A percentile compares a stretch with the other conserved stretches of the same genome.
Conservation (phyloP, 37 sponge, comb jelly and placozoan genomes). For the Tethya wilhelma region DNA sequence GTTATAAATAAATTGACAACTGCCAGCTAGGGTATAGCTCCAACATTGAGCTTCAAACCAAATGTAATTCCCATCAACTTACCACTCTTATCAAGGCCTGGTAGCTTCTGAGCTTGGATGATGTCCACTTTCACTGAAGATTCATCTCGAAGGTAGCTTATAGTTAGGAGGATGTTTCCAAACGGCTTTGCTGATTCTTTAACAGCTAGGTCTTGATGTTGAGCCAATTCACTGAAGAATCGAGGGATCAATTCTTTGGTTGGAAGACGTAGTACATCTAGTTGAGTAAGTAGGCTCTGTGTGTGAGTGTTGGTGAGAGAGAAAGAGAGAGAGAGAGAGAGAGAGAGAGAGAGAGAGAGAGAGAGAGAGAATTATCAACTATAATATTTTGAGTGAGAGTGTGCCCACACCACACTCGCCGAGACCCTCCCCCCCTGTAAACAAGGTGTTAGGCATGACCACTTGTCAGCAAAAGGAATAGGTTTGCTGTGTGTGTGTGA, state of each 20-base stretch:
- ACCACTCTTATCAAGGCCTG: slow-evolving; percentile 51
- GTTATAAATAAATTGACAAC: not conserved
- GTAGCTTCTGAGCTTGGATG: slow-evolving; percentile 19
- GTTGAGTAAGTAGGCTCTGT: slow-evolving; percentile 7
- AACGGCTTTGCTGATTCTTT: not conserved
- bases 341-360: not conserved
- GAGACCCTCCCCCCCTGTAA: no score
- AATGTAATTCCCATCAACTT: not conserved
- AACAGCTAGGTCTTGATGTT: not conserved
- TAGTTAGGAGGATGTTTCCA: slow-evolving; percentile 31
- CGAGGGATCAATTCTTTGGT: slow-evolving; percentile 25
- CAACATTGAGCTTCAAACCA: not conserved
- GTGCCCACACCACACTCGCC: no score
- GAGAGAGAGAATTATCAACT: not conserved
- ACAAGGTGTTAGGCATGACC: no score
- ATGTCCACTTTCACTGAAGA: slow-evolving; percentile 16
- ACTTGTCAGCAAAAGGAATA: no score
- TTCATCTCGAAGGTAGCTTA: slow-evolving; percentile 31
- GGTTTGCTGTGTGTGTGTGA: no score
- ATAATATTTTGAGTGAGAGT: no score
- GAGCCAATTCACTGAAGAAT: slow-evolving; percentile 42
- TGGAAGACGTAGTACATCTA: slow-evolving; percentile 17
- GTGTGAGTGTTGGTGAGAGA: not conserved
- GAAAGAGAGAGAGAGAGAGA: not conserved
- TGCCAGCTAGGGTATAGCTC: no score